Base-by-base conservation (phyloP, 2,113 vertebrate genomes). In the Phylloscopus whistleri region DNA sequence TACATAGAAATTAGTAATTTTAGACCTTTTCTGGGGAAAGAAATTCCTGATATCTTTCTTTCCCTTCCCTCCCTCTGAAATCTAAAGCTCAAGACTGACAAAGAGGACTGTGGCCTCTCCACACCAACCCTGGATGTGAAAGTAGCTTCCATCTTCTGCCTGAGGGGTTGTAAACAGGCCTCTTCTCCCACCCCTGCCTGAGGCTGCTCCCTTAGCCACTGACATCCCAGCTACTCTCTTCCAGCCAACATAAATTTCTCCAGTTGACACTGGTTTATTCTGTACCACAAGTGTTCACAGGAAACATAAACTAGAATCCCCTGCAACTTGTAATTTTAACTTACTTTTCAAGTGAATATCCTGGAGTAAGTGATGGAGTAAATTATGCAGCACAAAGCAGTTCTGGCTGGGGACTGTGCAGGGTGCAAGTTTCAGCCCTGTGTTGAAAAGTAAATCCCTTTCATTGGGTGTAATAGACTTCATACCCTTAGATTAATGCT, bases 121-220 rank as follows among this genome's bases (percentile, higher is more conserved):
- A 2, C 4, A 16, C 8, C 52, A 55, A 10, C 33, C 11, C 23
- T 68, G 52, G 62, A 63, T 68, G 9, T 13, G 17, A 72, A 78
- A 51, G 21, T 7, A 21, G 3, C 12, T 82, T 72, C 8, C 16
- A 33, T 1, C 3, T 46, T 70, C 18, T 75, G 3, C 8, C 19
- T 1, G 0, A 72, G 33, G n/a, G 9, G 0, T 48, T 90, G 85
- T 52, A 69, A 59, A 56, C 2, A 2, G 3, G 7, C 2, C 2
- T 24, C 10, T 56, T 75, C 51, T 52, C 16, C 11, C 7, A 46
- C 1, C 6, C 11, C 18, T 1, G 0, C 9, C 41, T 58, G 26
- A 4, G 18, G 9, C 11, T 48, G 27, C 16, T 88, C 6, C 39
- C 22, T 33, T 11, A 23, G 17, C 24, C 24, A 30, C 55, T 43